phyloP scores from a whole-genome alignment of 35 echinoderm and acorn worm species.

The Lytechinus pictus region DNA sequence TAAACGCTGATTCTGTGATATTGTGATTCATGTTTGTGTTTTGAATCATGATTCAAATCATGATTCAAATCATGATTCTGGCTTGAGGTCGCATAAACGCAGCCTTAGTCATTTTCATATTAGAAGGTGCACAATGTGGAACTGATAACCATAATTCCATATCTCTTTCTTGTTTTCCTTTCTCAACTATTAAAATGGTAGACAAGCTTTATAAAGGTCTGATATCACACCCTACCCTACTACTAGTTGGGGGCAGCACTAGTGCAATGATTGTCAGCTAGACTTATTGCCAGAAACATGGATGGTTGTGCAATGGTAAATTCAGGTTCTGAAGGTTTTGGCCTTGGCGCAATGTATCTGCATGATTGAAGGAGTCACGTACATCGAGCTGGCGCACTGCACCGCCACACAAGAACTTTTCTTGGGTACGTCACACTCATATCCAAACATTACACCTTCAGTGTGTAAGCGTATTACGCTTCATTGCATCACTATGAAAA shows the following conservation, averaged over 20 bases:
- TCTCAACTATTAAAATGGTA: no score
- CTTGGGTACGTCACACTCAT: background rate
- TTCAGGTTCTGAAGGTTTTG: conserved; percentile 10
- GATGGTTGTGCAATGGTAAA: conserved; percentile 33
- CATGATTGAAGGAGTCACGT: background rate
- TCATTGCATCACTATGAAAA: background rate
- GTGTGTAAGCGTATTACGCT: background rate
- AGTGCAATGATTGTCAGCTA: conserved; percentile 20
- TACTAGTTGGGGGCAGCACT: background rate
- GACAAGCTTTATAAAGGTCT: background rate
- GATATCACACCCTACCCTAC: background rate
- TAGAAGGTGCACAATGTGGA: no score
- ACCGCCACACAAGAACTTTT: background rate
- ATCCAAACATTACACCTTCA: background rate
- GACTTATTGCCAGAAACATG: conserved; percentile 11
- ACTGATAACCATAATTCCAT: no score
- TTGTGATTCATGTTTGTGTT: no score
- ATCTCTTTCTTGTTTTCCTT: no score
- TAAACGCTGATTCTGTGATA: no score
- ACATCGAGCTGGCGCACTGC: background rate
- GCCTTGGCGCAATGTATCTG: conserved; percentile 29
- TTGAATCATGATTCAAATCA: no score
- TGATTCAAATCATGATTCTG: no score
- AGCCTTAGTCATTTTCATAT: no score
- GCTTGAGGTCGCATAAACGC: no score